These are phyloP conservation scores for Hetaerina titia DNA, from an alignment of 2,888 invertebrate genomes.

Conservation along the genomic window DNA sequence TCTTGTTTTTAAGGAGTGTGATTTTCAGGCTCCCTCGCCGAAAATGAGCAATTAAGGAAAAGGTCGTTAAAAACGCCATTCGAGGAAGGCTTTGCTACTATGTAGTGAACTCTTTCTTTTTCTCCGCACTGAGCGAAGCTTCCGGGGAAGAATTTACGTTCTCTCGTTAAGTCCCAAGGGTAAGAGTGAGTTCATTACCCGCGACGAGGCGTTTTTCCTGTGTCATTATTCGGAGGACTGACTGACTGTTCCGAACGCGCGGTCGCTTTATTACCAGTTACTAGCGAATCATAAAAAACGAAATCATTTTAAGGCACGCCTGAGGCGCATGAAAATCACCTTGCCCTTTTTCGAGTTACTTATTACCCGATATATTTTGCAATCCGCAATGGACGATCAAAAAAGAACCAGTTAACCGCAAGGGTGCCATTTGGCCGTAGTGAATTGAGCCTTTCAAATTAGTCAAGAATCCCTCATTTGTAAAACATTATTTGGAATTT, in stretches of 20 bases:
- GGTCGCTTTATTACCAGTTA: neutral
- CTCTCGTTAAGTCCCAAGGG: neutral
- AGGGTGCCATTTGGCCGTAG: neutral
- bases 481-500: no score
- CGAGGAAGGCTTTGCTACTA: neutral
- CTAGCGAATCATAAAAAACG: neutral
- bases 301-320: neutral
- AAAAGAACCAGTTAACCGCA: neutral
- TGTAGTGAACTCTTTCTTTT: neutral
- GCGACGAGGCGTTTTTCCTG: neutral
- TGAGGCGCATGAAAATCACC: neutral
- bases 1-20: neutral
- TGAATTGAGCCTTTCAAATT: no score
- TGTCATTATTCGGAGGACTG: neutral
- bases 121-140: neutral
- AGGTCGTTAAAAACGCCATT: neutral
- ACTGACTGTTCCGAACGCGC: neutral
- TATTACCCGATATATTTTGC: neutral
- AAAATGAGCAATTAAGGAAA: constrained; percentile 28
- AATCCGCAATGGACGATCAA: neutral
- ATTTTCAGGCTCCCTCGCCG: neutral
- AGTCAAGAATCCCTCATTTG: no score
- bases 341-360: neutral
- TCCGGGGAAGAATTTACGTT: neutral
- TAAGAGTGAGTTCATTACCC: constrained; percentile 12